These are phyloP conservation scores for Alethe diademata DNA, from an alignment of 2,113 vertebrate genomes.

Conservation along the genomic window DNA sequence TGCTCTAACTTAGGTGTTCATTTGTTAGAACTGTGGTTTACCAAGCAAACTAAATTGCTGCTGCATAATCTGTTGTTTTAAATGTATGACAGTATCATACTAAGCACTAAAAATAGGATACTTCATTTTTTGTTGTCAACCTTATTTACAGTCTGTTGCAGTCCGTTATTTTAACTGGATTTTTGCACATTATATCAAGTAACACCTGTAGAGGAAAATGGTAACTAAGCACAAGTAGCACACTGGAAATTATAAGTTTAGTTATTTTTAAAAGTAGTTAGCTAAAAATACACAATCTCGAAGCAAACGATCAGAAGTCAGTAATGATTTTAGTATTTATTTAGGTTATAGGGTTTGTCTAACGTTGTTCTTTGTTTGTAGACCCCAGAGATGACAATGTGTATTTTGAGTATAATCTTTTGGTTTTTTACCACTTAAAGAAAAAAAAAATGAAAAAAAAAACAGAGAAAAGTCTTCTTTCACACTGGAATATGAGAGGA, in stretches of 20 bases:
- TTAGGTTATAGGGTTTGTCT: constrained; percentile 19
- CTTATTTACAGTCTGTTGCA: constrained; percentile 75
- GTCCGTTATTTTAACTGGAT: constrained; percentile 66
- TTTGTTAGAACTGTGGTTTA: constrained; percentile 75
- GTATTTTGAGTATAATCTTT: not conserved
- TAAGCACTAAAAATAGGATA: constrained; percentile 64
- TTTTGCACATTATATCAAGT: constrained; percentile 61
- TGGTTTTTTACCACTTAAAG: constrained; percentile 17
- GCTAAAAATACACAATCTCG: constrained; percentile 31
- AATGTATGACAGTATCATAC: constrained; percentile 59
- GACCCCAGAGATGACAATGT: not conserved
- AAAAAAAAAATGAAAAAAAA: not conserved
- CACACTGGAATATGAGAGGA: constrained; percentile 36
- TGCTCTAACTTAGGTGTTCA: constrained; percentile 68
- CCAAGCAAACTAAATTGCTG: constrained; percentile 64
- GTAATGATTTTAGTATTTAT: constrained; percentile 41
- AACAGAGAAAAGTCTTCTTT: not conserved
- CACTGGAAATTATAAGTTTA: constrained; percentile 60
- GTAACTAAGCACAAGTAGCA: constrained; percentile 73
- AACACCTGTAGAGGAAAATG: constrained; percentile 49
- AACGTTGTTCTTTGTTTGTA: not conserved
- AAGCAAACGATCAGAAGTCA: constrained; percentile 17
- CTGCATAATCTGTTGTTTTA: constrained; percentile 73
- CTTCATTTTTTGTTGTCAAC: constrained; percentile 58
- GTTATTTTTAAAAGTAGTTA: constrained; percentile 37